Base-by-base conservation (phyloP, 2,113 vertebrate genomes). In the Upupa epops region DNA sequence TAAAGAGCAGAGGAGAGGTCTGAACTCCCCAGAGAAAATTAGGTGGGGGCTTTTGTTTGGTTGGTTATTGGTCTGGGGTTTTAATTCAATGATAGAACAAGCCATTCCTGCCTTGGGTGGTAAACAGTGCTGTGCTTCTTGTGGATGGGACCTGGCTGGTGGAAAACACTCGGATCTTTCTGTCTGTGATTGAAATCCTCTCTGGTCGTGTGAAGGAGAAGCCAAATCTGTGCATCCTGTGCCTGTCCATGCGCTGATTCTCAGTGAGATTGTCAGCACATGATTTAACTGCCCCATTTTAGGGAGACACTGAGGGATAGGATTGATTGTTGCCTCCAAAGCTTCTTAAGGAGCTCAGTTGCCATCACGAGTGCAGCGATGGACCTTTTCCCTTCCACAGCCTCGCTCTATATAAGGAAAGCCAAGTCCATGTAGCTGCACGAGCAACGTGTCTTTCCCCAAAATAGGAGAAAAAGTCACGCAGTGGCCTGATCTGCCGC, bases 121-220 rank as follows among this genome's bases (percentile, higher is more conserved):
- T 58, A 89, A 92, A 73, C 21, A 17, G 25, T 69, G 36, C 49
- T 75, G 31, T 42, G 55, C 65, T 79, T 79, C 81, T 70, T 82
- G 59, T 60, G 74, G 26, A 51, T 76, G 81, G 70, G 46, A 48
- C 40, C 24, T 65, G 63, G 63, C 63, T 85, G 70, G 28, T 25
- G 59, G 51, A 55, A 85, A 86, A 66, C 68, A 63, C 87, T 94
- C 79, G 87, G 78, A 87, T 90, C 70, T 70, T 66, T 77, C 71
- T 59, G 69, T 32, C 21, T 64, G 84, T 52, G 52, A 18, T 52
- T 72, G 42, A 45, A 89, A 73, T 59, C 68, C 70, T 36, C 9
- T 2, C 42, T 28, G 59, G 36, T 79, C 16, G 6, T 24, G 1
- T 17, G 63, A 79, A 18, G 46, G 55, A 80, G 42, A 80, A 60